Evolutionary conservation across 2,888 invertebrate species (phyloP), one percentile per base, ranked within the genome.

Genomic region (Xiphydria camelus): DNA sequence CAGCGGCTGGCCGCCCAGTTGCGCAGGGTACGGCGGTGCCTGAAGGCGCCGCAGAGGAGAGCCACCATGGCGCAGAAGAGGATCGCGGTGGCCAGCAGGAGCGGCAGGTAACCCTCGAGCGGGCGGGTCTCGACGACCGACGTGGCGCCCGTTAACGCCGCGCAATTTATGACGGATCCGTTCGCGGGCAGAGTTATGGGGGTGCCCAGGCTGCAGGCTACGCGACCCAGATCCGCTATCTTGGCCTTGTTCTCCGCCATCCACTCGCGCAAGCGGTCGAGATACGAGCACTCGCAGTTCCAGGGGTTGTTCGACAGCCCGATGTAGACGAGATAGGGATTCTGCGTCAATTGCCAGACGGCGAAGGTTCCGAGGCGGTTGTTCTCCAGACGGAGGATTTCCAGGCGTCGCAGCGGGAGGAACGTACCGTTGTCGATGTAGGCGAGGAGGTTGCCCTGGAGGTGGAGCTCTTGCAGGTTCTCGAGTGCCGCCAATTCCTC

Each of bases 271-370:
- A 89, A 89, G 70, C 86, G 84, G 60, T 87, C 85, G 64, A 92
- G 77, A 75, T 89, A 93, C 61, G 84, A 83, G 77, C 94, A 95
- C 71, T 92, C 91, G 77, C 94, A 94, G 54, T 89, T 89, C 94
- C 94, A 94, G 37, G 88, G 87, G 75, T 94, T 94, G 62, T 86
- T 86, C 45, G 88, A 83, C 53, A 94, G 80, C 41, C 87, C 87
- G 62, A 94, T 87, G 76, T 89, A 89, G n/a, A 89, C 88, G 66
- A 94, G 82, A 77, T 91, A 91, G 15, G 91, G 89, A 78, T 92
- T 92, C 63, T 83, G 77, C 48, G 85, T 82, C 68, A 94, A 83
- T 74, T 89, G 89, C 91, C 93, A 92, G 59, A 93, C 88, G 59
- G 90, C 87, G 69, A 92, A 93, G 53, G 85, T 84, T 63, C 83